Percentiles rank a stretch among this genome's conserved stretches.
These are phyloP conservation scores for Hofmannophila pseudospretella DNA, from an alignment of 2,888 invertebrate genomes.

Conservation along the genomic window DNA sequence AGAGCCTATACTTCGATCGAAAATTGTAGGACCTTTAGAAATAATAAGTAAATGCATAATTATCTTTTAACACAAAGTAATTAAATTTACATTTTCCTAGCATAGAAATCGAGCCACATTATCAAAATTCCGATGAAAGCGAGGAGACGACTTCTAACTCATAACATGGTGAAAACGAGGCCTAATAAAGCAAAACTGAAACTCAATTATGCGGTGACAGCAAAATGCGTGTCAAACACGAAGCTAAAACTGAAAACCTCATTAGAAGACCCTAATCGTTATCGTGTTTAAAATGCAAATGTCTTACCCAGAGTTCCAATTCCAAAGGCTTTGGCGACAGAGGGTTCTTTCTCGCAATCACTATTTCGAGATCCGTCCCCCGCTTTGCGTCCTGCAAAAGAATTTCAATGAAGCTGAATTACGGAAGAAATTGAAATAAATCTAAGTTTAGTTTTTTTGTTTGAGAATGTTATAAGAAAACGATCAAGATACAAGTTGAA, in stretches of 20 bases:
- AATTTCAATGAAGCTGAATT: constrained; percentile 12
- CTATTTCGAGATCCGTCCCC: constrained; percentile 89
- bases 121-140: no score
- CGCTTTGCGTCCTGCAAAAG: constrained; percentile 83
- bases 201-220: constrained; percentile 65
- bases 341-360: constrained; percentile 88
- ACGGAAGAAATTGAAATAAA: no score
- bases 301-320: constrained; percentile 87
- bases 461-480: no score
- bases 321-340: constrained; percentile 86
- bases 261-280: constrained; percentile 12
- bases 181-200: constrained; percentile 55
- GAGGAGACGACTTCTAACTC: no score
- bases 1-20: no score
- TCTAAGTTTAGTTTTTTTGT: no score
- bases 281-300: constrained; percentile 31
- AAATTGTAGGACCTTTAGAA: no score
- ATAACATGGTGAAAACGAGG: constrained; percentile 60
- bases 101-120: no score
- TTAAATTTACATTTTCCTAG: no score
- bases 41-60: no score
- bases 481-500: no score
- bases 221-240: constrained; percentile 53
- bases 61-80: no score
- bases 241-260: constrained; percentile 36